These are phyloP conservation scores for Villa cingulata DNA, from an alignment of 2,888 invertebrate genomes.

Conservation along the genomic window DNA sequence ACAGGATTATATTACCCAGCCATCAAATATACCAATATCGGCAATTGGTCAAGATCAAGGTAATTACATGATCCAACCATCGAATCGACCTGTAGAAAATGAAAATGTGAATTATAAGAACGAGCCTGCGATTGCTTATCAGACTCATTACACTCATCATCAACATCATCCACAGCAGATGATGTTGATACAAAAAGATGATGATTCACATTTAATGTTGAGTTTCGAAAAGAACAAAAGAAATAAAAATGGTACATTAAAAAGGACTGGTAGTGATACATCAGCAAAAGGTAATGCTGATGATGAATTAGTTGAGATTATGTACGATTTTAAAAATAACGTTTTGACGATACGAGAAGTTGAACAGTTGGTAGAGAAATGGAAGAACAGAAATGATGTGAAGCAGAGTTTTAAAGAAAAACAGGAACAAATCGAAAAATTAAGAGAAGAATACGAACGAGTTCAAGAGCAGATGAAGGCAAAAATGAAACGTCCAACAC, in stretches of 20 bases:
- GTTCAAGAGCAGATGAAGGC: constrained; percentile 66
- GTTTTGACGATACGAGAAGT: constrained; percentile 74
- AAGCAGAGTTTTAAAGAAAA: constrained; percentile 75
- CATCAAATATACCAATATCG: constrained; percentile 47
- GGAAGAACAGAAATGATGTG: constrained; percentile 77
- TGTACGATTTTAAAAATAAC: constrained; percentile 80
- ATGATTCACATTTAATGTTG: constrained; percentile 13
- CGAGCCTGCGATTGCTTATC: neutral
- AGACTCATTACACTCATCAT: neutral
- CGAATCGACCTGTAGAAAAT: constrained; percentile 30
- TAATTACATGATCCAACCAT: constrained; percentile 33
- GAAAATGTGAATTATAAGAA: constrained; percentile 14
- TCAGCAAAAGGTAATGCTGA: constrained; percentile 35
- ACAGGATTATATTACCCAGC: constrained; percentile 45
- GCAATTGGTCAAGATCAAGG: constrained; percentile 21
- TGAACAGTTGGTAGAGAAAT: constrained; percentile 70
- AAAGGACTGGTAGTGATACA: constrained; percentile 31
- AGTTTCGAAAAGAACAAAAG: constrained; percentile 13
- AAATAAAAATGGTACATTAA: constrained; percentile 27
- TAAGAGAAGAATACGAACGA: constrained; percentile 69
- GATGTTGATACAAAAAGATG: neutral
- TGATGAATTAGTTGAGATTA: constrained; percentile 72
- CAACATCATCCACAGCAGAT: neutral
- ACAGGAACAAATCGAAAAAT: constrained; percentile 64
- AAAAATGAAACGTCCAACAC: constrained; percentile 60